These are phyloP conservation scores for Bedellia somnulentella DNA, from an alignment of 2,888 invertebrate species.

Conservation along the genomic window DNA sequence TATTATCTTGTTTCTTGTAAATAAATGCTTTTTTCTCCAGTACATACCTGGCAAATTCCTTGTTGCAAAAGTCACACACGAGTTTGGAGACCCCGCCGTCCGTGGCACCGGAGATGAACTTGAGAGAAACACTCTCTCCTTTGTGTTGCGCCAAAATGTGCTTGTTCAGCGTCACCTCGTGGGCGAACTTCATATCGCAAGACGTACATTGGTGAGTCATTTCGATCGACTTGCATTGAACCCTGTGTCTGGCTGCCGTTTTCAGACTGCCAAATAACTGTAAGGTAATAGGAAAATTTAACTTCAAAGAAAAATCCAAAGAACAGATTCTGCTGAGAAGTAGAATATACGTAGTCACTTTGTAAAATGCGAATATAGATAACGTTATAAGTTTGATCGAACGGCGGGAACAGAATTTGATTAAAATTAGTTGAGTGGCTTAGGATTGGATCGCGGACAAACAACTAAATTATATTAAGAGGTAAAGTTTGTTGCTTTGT, in stretches of 20 bases:
- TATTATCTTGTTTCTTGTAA: too few species aligned
- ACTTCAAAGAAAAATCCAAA: neutral
- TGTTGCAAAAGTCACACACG: slow-evolving; percentile 65
- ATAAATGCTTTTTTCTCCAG: neutral
- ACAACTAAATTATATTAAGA: too few species aligned
- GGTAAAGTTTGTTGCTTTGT: too few species aligned
- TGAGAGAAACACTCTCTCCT: slow-evolving; percentile 42
- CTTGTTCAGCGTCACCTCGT: slow-evolving; percentile 48
- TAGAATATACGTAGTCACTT: neutral
- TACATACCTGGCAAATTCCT: slow-evolving; percentile 59
- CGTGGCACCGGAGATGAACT: slow-evolving; percentile 27
- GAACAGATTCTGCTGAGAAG: neutral
- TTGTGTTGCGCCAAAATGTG: slow-evolving; percentile 42
- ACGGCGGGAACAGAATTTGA: too few species aligned
- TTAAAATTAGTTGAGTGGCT: too few species aligned
- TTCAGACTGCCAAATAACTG: slow-evolving; percentile 48
- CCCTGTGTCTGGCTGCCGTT: slow-evolving; percentile 50
- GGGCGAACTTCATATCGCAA: slow-evolving; percentile 42
- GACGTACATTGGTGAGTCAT: slow-evolving; percentile 33
- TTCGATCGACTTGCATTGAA: slow-evolving; percentile 31
- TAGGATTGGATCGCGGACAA: too few species aligned
- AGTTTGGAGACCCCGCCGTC: slow-evolving; percentile 30
- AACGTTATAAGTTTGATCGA: too few species aligned
- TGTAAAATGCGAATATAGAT: neutral
- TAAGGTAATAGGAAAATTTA: slow-evolving; percentile 1